Evolutionary conservation across 2,113 vertebrate species (phyloP).

Genomic region (Danio rerio): GRCz12tu NC_133189.1:45062001-45062500

Average conservation of each 20-base stretch:
- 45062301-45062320: constrained; percentile 71
- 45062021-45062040: constrained; percentile 59
- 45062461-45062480: constrained; percentile 54
- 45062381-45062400: constrained; percentile 70
- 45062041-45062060: constrained; percentile 72
- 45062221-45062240: constrained; percentile 67
- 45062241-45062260: constrained; percentile 67
- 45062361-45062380: constrained; percentile 66
- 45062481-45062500: constrained; percentile 53
- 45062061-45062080: constrained; percentile 61
- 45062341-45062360: constrained; percentile 61
- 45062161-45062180: constrained; percentile 68
- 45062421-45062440: constrained; percentile 66
- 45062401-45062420: constrained; percentile 52
- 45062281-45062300: constrained; percentile 80
- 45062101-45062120: constrained; percentile 72
- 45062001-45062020: constrained; percentile 69
- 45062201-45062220: constrained; percentile 76
- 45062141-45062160: constrained; percentile 74
- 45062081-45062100: constrained; percentile 62
- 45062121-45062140: constrained; percentile 74
- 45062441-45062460: constrained; percentile 65
- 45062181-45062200: constrained; percentile 81
- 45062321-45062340: constrained; percentile 67
- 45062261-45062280: constrained; percentile 65